Evolutionary conservation across 2,888 invertebrate species (phyloP).

Genomic region (Azorinus chamasolen): DNA sequence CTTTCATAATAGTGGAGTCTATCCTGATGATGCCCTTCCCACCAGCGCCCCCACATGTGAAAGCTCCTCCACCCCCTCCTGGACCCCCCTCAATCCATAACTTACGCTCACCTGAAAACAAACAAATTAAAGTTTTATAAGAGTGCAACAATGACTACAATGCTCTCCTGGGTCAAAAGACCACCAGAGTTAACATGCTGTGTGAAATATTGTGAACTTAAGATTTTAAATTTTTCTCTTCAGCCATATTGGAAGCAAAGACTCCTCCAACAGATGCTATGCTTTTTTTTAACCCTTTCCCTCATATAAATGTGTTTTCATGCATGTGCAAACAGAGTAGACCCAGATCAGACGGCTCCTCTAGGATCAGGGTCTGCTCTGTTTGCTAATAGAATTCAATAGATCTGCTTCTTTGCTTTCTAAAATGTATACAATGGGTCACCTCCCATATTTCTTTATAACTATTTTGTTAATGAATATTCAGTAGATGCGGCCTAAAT

Average conservation of each 20-base stretch:
- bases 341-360: no score
- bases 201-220: neutral
- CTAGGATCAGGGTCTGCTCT: no score
- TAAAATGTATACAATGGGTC: no score
- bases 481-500: no score
- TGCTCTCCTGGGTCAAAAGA: neutral
- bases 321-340: no score
- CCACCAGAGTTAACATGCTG: neutral
- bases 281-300: no score
- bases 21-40: constrained; percentile 72
- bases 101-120: constrained; percentile 53
- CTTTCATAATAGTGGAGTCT: constrained; percentile 67
- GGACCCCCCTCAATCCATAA: constrained; percentile 68
- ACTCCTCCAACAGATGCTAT: no score
- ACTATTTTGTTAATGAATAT: no score
- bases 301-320: no score
- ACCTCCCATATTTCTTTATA: no score
- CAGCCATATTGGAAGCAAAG: neutral
- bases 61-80: constrained; percentile 64
- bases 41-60: constrained; percentile 67
- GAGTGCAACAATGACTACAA: neutral
- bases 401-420: no score
- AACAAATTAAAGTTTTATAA: neutral
- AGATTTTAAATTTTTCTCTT: neutral
- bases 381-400: no score